phyloP scores from a whole-genome alignment of 2,113 vertebrate genomes.

The Pyrgilauda ruficollis region DNA sequence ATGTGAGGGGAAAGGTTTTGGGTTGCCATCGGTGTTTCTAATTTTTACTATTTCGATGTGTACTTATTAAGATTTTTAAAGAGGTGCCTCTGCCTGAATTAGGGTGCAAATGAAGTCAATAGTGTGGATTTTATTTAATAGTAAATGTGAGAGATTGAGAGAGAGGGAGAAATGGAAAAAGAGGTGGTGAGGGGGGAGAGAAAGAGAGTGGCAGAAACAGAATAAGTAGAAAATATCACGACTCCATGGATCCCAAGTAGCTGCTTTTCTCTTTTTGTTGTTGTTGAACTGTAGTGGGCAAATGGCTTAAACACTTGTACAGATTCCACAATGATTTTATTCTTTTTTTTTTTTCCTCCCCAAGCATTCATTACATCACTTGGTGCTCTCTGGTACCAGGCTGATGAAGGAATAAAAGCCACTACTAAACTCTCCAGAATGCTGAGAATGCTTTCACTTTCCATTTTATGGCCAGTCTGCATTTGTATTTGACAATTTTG shows the following conservation, averaged over 20 bases:
- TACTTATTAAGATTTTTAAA: not conserved
- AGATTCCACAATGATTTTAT: not conserved
- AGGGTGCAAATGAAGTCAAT: not conserved
- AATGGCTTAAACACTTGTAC: not conserved
- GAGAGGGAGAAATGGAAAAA: not conserved
- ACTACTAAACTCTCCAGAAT: not conserved
- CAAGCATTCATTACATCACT: not conserved
- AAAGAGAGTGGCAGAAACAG: not conserved
- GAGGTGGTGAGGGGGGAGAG: not conserved
- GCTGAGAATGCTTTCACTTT: not conserved
- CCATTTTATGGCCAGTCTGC: not conserved
- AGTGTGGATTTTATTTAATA: not conserved
- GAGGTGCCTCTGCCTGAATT: not conserved
- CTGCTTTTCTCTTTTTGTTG: not conserved
- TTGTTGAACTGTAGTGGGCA: not conserved
- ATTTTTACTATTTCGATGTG: not conserved
- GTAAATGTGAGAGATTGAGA: not conserved
- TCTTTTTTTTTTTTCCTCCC: not conserved
- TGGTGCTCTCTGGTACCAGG: not conserved
- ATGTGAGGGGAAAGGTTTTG: not conserved
- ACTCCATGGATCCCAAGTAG: not conserved
- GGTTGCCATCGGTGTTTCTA: not conserved
- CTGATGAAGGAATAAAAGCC: not conserved
- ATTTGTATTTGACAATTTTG: not conserved
- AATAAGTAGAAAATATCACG: not conserved